Evolutionary conservation across 2,113 vertebrate genomes (phyloP).

Genomic region (Sorex araneus): DNA sequence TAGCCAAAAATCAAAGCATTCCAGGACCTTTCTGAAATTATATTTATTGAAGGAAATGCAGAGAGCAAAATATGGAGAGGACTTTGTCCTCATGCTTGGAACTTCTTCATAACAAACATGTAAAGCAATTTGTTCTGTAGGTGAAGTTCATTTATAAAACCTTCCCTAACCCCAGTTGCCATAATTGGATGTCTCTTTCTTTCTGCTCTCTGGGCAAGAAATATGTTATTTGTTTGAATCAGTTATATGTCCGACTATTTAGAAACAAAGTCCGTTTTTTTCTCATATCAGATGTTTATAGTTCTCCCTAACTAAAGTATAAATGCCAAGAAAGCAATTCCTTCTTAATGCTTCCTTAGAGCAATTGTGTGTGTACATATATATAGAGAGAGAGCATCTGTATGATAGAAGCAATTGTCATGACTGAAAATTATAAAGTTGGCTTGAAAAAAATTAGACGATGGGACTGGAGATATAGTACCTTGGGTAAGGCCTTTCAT

Average conservation of each 20-base stretch:
- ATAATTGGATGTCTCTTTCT: not conserved
- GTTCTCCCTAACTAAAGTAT: not conserved
- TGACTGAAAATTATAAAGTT: too few species aligned
- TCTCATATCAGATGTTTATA: not conserved
- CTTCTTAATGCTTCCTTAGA: conserved; percentile 13
- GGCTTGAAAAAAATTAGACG: too few species aligned
- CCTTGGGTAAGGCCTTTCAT: too few species aligned
- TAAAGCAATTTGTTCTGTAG: not conserved
- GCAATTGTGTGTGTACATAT: too few species aligned
- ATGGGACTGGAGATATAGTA: too few species aligned
- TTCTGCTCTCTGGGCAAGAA: not conserved
- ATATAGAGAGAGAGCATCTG: not conserved
- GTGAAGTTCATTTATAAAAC: not conserved
- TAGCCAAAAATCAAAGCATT: conserved; percentile 40
- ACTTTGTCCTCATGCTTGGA: not conserved
- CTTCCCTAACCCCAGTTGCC: not conserved
- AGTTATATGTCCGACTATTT: not conserved
- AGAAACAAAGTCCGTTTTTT: conserved; percentile 33
- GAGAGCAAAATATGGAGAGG: not conserved
- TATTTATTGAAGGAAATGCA: conserved; percentile 55
- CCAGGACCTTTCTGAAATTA: conserved; percentile 3
- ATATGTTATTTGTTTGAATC: conserved; percentile 36
- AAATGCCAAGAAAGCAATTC: conserved; percentile 28
- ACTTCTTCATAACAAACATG: not conserved
- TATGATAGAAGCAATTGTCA: conserved; percentile 1